Evolutionary conservation across 2,888 invertebrate species (phyloP).

Genomic region (Augochlorella aurata): DNA sequence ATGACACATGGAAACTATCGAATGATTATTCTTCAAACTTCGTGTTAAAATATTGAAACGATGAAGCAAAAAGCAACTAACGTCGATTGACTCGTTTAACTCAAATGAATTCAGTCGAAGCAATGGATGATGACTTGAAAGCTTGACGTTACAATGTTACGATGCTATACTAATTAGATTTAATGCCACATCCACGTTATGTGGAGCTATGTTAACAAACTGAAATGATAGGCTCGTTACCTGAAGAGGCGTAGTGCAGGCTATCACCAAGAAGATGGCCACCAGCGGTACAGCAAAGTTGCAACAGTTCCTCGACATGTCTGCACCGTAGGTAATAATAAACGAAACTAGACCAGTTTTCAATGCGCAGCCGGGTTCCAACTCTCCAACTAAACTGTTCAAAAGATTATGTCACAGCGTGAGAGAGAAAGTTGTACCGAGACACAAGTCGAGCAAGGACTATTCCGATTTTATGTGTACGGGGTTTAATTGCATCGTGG

Average conservation of each 20-base stretch:
- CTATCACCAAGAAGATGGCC: slow-evolving; percentile 62
- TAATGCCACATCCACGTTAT: not conserved
- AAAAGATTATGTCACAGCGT: slow-evolving; percentile 76
- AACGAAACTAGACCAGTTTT: slow-evolving; percentile 77
- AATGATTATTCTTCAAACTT: not conserved
- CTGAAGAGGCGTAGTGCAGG: slow-evolving; percentile 62
- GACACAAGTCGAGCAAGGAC: slow-evolving; percentile 55
- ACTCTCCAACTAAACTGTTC: slow-evolving; percentile 53
- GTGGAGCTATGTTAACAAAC: not conserved
- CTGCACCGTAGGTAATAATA: slow-evolving; percentile 76
- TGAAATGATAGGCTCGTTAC: slow-evolving; percentile 55
- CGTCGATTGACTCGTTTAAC: not conserved
- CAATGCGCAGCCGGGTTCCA: slow-evolving; percentile 53
- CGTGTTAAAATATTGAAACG: not conserved
- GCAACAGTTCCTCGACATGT: slow-evolving; percentile 73
- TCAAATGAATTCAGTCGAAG: not conserved
- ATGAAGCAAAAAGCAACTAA: not conserved
- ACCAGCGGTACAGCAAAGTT: slow-evolving; percentile 60
- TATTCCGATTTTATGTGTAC: slow-evolving; percentile 59
- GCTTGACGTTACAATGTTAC: not conserved
- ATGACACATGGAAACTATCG: no score
- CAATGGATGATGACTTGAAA: not conserved
- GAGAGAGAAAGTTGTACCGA: slow-evolving; percentile 72
- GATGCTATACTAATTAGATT: not conserved
- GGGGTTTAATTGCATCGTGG: slow-evolving; percentile 63